These are phyloP conservation scores for Drusus annulatus DNA, from an alignment of 1,140 invertebrate species.

Conservation along the genomic window DNA sequence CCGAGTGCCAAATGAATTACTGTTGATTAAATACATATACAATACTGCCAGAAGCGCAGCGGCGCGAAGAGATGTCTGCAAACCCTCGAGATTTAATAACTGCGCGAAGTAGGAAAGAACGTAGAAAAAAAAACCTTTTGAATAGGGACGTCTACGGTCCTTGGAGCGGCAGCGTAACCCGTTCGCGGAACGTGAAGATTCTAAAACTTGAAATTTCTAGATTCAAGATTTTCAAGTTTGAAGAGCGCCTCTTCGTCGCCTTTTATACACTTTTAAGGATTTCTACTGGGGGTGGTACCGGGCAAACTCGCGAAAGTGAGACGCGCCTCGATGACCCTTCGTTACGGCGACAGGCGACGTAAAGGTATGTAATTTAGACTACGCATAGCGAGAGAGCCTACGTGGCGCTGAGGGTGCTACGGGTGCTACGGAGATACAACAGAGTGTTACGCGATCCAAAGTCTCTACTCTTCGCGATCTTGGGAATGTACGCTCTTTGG, in stretches of 20 bases:
- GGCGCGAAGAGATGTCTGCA: background rate
- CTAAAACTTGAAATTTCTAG: background rate
- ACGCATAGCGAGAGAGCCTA: no score
- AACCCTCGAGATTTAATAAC: slow-evolving; percentile 22
- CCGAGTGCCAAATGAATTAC: no score
- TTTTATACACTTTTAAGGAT: slow-evolving; percentile 28
- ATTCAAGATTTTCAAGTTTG: background rate
- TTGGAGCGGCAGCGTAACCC: slow-evolving; percentile 19
- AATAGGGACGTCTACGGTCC: slow-evolving; percentile 5
- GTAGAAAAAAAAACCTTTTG: slow-evolving; percentile 22
- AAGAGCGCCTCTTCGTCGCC: background rate
- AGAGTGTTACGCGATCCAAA: no score
- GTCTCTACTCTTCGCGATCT: no score
- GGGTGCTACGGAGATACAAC: no score
- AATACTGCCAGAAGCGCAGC: background rate
- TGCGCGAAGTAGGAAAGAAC: background rate
- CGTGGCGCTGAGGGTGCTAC: no score
- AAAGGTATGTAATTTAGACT: background rate
- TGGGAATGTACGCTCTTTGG: no score
- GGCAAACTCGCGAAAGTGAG: slow-evolving; percentile 12
- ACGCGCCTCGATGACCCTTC: slow-evolving; percentile 26
- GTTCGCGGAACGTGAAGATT: background rate
- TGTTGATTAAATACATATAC: no score
- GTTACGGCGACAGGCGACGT: background rate
- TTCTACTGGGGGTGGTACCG: background rate